Evolutionary conservation across 1,140 invertebrate genomes (phyloP), one percentile per base, ranked within the genome.

Genomic region (Mya arenaria): DNA sequence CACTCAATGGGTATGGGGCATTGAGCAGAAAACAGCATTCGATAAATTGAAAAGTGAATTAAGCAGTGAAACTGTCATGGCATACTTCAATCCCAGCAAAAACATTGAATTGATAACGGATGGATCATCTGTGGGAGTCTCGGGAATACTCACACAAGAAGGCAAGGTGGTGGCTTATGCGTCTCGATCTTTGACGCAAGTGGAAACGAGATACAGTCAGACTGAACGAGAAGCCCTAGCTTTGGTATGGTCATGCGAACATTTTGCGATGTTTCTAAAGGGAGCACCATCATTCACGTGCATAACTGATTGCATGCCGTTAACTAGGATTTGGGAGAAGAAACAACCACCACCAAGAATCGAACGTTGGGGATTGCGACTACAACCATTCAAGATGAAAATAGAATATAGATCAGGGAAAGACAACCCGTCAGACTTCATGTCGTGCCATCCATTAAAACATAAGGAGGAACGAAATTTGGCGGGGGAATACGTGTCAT

Each of bases 1-100:
- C 56, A 60, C 56, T 19, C 10, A 15, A 15, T 17, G 56, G 56
- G 15, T 25, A 28, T 65, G 62, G 62, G 62, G 37, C 13, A 37
- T 34, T 65, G 62, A 30, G 10, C 62, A 65, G 23, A 28, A 65
- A 65, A 34, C 37, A 5, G 62, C 32, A 23, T 65, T 65, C 34
- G 32, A 65, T 10, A 65, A 65, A 65, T 34, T 65, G 32, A 65
- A 65, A 37, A 13, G 23, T 19, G 23, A 13, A 17, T 65, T 34
- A 68, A n/a, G 32, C 32, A 68, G 65, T 68, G 65, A 68, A 28
- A 68, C 65, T 34, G 65, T 68, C 13, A 68, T 68, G 36, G 44
- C 65, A 44, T 68, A 68, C 25, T 68, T 68, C 15, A 41, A 28
- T 68, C 65, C 65, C 39, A 19, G 13, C 25, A 41, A 39, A 44